phyloP scores from a whole-genome alignment of 1,140 invertebrate species.

The Pseudomyrmex sp. region DNA sequence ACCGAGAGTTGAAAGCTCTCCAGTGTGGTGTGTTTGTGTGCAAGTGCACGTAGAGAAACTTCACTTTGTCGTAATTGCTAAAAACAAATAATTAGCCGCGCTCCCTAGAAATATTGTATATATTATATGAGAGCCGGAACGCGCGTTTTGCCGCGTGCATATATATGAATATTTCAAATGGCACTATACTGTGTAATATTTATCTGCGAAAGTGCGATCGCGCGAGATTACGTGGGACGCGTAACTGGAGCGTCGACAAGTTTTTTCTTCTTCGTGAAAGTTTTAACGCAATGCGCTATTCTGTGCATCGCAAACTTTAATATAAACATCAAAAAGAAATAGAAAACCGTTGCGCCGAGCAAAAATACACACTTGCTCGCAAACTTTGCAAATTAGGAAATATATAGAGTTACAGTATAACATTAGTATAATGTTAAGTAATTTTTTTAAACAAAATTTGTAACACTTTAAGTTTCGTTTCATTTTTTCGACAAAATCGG shows the following conservation, averaged over 20 bases:
- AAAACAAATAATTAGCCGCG: slow-evolving; percentile 46
- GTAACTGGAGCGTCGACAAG: slow-evolving; percentile 25
- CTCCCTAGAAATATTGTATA: background rate
- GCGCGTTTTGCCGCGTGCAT: too few species aligned
- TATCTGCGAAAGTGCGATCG: slow-evolving; percentile 47
- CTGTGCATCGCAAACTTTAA: slow-evolving; percentile 15
- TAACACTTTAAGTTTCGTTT: too few species aligned
- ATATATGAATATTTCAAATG: background rate
- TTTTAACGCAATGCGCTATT: slow-evolving; percentile 9
- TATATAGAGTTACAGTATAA: too few species aligned
- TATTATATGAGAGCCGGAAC: background rate
- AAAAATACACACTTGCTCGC: background rate
- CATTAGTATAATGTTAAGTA: too few species aligned
- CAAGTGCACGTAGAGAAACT: slow-evolving; percentile 42
- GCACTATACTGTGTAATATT: slow-evolving; percentile 24
- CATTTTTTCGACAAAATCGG: too few species aligned
- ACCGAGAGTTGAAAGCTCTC: background rate
- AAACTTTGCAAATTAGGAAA: background rate
- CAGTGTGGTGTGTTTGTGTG: background rate
- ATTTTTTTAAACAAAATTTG: too few species aligned
- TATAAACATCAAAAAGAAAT: slow-evolving; percentile 24
- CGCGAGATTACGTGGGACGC: slow-evolving; percentile 27
- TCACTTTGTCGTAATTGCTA: slow-evolving; percentile 26
- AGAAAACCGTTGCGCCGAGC: background rate
- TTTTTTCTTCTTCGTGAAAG: slow-evolving; percentile 30